phyloP scores from a whole-genome alignment of 2,888 invertebrate genomes.

The Melinaea menophilus region DNA sequence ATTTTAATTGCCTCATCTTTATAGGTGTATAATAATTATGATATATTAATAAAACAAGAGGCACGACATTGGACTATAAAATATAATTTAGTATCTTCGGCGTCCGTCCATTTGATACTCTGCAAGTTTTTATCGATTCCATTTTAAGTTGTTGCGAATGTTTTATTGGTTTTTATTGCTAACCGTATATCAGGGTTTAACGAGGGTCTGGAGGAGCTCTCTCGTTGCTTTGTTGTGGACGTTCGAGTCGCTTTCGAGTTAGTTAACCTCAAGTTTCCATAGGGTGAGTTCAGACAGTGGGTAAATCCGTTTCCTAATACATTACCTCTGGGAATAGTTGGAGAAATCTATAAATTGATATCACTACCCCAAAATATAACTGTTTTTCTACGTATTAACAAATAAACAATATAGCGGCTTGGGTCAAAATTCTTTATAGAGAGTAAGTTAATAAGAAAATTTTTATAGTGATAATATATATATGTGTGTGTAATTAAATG shows the following conservation, averaged over 20 bases:
- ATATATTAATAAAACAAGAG: slow-evolving; percentile 59
- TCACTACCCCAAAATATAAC: neutral
- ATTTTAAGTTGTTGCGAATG: slow-evolving; percentile 75
- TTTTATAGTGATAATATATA: neutral
- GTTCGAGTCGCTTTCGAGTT: slow-evolving; percentile 42
- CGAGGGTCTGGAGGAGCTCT: slow-evolving; percentile 71
- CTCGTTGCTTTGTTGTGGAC: slow-evolving; percentile 64
- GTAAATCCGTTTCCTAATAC: neutral
- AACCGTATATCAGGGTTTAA: slow-evolving; percentile 74
- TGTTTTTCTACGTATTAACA: too few species aligned
- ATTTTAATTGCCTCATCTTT: neutral
- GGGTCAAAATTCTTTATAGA: too few species aligned
- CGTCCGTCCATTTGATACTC: slow-evolving; percentile 59
- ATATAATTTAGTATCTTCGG: slow-evolving; percentile 69
- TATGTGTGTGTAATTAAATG: neutral
- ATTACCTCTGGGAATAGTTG: slow-evolving; percentile 2
- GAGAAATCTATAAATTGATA: neutral
- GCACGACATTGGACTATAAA: slow-evolving; percentile 57
- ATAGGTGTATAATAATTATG: slow-evolving; percentile 45
- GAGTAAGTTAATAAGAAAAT: neutral
- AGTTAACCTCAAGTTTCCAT: slow-evolving; percentile 15
- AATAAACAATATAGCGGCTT: too few species aligned
- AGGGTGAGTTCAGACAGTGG: slow-evolving; percentile 3
- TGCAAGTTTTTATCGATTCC: slow-evolving; percentile 68
- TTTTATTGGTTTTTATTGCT: slow-evolving; percentile 74